Conservation (phyloP, 2,113 vertebrate genomes). For the Pelecanus crispus region DNA sequence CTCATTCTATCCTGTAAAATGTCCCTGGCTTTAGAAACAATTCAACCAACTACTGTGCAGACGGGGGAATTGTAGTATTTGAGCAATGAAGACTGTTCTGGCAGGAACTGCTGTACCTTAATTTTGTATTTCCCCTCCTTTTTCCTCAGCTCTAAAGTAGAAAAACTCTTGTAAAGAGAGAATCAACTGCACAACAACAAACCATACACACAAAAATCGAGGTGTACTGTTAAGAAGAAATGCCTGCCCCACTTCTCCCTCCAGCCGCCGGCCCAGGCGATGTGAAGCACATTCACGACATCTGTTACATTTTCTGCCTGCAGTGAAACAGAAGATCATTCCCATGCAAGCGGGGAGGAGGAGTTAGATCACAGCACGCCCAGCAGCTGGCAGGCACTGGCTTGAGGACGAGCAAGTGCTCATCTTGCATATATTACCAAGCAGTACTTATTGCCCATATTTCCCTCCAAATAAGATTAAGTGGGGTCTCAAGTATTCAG, state of each 20-base stretch:
- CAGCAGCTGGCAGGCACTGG: neutral
- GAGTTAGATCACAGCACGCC: neutral
- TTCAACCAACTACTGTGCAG: neutral
- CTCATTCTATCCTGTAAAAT: neutral
- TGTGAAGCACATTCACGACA: neutral
- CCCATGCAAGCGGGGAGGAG: neutral
- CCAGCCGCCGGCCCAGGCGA: rapidly evolving
- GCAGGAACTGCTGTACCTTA: neutral
- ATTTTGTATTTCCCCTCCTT: neutral
- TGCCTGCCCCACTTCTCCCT: neutral
- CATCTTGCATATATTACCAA: neutral
- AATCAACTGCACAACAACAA: neutral
- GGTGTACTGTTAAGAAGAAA: neutral
- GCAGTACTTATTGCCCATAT: neutral
- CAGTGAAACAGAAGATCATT: neutral
- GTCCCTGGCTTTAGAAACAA: neutral
- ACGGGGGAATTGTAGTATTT: rapidly evolving
- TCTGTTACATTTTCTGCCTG: neutral
- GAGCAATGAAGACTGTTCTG: neutral
- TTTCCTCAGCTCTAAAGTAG: neutral
- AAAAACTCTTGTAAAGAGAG: neutral
- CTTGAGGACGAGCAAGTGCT: neutral
- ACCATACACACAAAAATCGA: rapidly evolving
- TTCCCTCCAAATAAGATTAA: neutral
- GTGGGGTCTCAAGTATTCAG: neutral